Evolutionary conservation across 2,113 vertebrate species (phyloP), one percentile per base, ranked within the genome.

Genomic region (Hiodon tergisus): DNA sequence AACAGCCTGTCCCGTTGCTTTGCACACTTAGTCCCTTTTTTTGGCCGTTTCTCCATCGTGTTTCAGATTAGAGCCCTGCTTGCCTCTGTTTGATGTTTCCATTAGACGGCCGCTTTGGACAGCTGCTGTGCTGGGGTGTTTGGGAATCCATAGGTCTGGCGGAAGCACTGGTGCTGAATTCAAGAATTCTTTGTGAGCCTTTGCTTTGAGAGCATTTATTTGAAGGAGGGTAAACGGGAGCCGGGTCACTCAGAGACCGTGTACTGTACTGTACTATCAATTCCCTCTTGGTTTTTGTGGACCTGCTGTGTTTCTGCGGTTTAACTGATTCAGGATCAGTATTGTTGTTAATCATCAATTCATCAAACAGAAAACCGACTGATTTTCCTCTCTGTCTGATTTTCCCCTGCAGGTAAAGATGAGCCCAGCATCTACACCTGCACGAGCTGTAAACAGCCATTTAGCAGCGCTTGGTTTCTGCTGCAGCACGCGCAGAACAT

Each of bases 381-480:
- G 54, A 46, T 57, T 6, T 63, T 57, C 62, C 13, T 78, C 16
- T 77, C 46, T 78, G 14, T 55, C n/a, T 52, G 6, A 73, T 90
- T 95, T 83, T 94, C 77, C 84, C 90, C 78, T 87, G 81, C 92
- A 99, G 97, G 97, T 92, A 99, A 99, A 92, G 97, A 99, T 82
- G 97, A 99, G 91, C 97, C 97, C 77, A 96, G 94, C 91, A 99
- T 94, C 90, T 99, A 99, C 86, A 98, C 96, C 86, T 99, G 97
- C 95, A 99, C 97, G 83, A 99, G 97, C 85, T 99, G 97, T 89
- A 99, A 99, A 94, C 97, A 99, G 92, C 92, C 95, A 76, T 99
- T 98, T 85, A 95, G 94, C 93, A 98, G 96, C 83, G 97, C 97
- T 88, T 99, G 97, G 97, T 98, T 99, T 90, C 90, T 99, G 88